Base-by-base conservation (phyloP, 2,797 vertebrate species). In the Hypotaenidia okinawae region DNA sequence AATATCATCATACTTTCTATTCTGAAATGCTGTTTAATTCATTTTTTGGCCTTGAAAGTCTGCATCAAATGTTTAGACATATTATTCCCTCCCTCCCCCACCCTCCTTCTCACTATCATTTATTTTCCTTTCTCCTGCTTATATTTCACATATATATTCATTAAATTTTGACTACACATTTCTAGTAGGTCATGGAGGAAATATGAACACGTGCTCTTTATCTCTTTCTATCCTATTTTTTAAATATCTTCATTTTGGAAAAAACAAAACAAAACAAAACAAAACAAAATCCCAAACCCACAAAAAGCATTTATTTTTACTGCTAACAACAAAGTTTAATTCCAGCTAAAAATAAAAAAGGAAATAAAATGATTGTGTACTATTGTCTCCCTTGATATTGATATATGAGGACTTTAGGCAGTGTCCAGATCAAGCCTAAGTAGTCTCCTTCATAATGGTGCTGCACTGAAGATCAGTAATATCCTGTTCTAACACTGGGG, bases 11-110 rank as follows among this genome's bases (percentile, higher is more conserved):
- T 16, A 41, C 8, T 47, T 82, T 75, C 37, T 81, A 0, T 37
- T 87, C 54, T 54, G 37, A 92, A 92, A 86, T 39, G 8, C 17
- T 73, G 13, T 74, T 69, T 74, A 95, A 88, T 69, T 85, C 15
- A 30, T 66, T 90, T 90, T 80, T 79, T 84, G 75, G 70, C 32
- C 61, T 74, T 80, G 67, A 85, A 94, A 90, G 35, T 81, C 63
- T 47, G 10, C 6, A 77, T 70, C 23, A 70, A 80, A 68, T 64
- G 33, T 70, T 93, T 69, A 74, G 18, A 7, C 9, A 39, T 45
- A 45, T 45, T 45, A 45, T 30, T 55, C 25, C 15, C 13, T 15
- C 25, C 27, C 9, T 9, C 51, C 15, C 7, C 8, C 8, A 15
- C 51, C 15, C 25, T 25, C 49, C 13, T 27, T 15, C 16, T 52